Conservation (phyloP, 2,113 vertebrate species). For the Noctilio leporinus region DNA sequence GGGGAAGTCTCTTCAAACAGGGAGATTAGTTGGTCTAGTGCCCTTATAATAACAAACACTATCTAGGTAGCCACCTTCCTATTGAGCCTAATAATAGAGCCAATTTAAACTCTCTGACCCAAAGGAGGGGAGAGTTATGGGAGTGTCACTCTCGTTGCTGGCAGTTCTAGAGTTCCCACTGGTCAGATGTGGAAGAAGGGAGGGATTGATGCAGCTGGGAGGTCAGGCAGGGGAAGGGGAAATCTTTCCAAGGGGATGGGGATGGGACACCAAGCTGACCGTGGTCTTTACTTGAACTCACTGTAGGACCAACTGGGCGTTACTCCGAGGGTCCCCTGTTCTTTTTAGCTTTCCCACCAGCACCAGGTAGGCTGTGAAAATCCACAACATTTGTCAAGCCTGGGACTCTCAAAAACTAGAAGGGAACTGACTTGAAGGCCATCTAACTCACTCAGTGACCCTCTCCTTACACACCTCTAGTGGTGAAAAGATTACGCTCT, state of each 20-base stretch:
- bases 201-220: background rate
- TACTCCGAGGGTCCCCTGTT: background rate
- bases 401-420: constrained; percentile 7
- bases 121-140: background rate
- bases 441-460: background rate
- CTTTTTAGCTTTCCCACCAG: background rate
- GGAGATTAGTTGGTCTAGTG: background rate
- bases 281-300: background rate
- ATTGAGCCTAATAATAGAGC: background rate
- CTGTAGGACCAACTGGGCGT: background rate
- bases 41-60: background rate
- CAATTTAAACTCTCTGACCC: constrained; percentile 8
- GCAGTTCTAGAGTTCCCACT: background rate
- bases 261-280: background rate
- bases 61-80: background rate
- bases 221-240: background rate
- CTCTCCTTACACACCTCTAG: background rate
- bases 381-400: background rate
- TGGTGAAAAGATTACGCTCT: background rate
- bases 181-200: background rate
- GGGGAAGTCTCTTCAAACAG: background rate
- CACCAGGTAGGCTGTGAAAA: background rate
- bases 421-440: background rate
- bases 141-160: background rate
- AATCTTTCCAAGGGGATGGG: background rate